Conservation (phyloP, 2,888 invertebrate species). For the Cephus pygmeus region DNA sequence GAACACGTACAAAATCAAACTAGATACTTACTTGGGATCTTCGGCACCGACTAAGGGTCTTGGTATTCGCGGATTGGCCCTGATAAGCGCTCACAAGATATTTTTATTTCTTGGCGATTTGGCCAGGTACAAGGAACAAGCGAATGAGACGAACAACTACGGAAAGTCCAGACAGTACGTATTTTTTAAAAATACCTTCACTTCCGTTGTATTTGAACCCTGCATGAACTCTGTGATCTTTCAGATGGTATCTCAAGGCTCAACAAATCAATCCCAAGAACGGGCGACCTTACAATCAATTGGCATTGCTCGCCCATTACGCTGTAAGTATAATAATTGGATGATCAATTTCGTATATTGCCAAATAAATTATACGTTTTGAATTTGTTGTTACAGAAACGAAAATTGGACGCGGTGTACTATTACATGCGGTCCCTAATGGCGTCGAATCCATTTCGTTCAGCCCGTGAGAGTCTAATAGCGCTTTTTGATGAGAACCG, state of each 20-base stretch:
- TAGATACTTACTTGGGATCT: conserved; percentile 70
- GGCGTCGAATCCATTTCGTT: conserved; percentile 92
- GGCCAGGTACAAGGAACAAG: conserved; percentile 89
- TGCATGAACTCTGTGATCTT: not conserved
- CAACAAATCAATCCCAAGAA: conserved; percentile 94
- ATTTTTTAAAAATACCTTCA: conserved; percentile 9
- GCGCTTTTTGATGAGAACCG: conserved; percentile 92
- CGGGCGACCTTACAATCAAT: conserved; percentile 94
- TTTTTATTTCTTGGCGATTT: conserved; percentile 93
- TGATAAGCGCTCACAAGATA: conserved; percentile 88
- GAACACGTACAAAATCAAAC: conserved; percentile 79
- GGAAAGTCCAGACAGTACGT: conserved; percentile 79
- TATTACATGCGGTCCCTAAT: conserved; percentile 95
- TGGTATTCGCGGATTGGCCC: conserved; percentile 78
- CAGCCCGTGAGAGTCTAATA: conserved; percentile 90
- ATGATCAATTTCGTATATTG: not conserved
- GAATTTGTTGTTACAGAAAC: conserved; percentile 74
- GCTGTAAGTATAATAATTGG: conserved; percentile 71
- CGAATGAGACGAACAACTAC: conserved; percentile 83
- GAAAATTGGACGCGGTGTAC: conserved; percentile 95
- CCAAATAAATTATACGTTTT: conserved; percentile 2
- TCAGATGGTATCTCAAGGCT: conserved; percentile 91
- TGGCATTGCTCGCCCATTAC: conserved; percentile 89
- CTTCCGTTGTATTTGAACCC: not conserved
- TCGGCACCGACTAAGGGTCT: conserved; percentile 71